phyloP scores from a whole-genome alignment of 1,140 invertebrate genomes.

The Orius insidiosus region DNA sequence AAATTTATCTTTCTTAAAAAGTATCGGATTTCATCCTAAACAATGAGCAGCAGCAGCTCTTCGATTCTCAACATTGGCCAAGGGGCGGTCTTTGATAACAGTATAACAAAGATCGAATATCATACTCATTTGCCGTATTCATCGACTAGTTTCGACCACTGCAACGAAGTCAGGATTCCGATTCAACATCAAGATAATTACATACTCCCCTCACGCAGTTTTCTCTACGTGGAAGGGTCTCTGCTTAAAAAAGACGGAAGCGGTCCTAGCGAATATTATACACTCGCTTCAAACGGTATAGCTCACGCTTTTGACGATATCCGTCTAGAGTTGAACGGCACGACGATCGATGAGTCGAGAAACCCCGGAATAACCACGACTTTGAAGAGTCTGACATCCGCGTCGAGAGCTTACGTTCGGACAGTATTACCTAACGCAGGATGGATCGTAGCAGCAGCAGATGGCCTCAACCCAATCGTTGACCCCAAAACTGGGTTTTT shows the following conservation, averaged over 20 bases:
- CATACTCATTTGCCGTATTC: no score
- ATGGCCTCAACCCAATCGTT: background rate
- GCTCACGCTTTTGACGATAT: conserved; percentile 28
- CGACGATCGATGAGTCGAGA: conserved; percentile 27
- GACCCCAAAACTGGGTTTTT: conserved; percentile 17
- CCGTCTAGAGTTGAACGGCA: conserved; percentile 27
- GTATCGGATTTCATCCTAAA: no score
- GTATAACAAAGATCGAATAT: no score
- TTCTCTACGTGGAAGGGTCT: conserved; percentile 23
- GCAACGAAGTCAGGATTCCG: conserved; percentile 21
- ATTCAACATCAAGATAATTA: conserved; percentile 26
- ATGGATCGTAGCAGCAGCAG: conserved; percentile 17
- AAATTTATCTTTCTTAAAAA: no score
- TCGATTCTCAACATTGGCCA: no score
- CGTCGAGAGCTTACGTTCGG: conserved; percentile 16
- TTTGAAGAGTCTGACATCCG: conserved; percentile 25
- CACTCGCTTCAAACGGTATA: conserved; percentile 4
- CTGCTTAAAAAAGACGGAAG: conserved; percentile 4
- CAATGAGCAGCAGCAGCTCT: no score
- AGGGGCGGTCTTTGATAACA: no score
- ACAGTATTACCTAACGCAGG: conserved; percentile 20
- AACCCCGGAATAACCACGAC: conserved; percentile 25
- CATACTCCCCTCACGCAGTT: conserved; percentile 23
- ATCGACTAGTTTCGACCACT: no score
- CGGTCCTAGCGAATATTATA: background rate